A percentile compares a stretch with the other conserved stretches of the same genome.
phyloP scores from a whole-genome alignment of 2,888 invertebrate genomes.

The Listrodromus nycthemerus region DNA sequence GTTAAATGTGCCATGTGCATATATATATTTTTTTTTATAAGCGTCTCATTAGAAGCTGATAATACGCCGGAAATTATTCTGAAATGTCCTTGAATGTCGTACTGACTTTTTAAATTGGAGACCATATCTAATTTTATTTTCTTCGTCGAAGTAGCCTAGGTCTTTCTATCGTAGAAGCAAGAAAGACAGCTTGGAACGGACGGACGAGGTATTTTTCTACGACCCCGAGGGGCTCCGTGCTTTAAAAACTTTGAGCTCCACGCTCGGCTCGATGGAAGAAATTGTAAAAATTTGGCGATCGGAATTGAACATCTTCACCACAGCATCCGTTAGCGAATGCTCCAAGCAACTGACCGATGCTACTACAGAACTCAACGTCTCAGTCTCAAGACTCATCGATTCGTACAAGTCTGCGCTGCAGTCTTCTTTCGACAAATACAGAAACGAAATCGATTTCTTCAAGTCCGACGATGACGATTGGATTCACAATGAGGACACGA shows the following conservation, averaged over 20 bases:
- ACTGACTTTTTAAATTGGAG: too few relatives aligned
- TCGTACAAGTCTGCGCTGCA: constrained; percentile 58
- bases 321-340: constrained; percentile 55
- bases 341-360: constrained; percentile 37
- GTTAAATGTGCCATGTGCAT: too few relatives aligned
- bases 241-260: constrained; percentile 58
- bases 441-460: constrained; percentile 51
- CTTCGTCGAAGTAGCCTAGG: constrained; percentile 16
- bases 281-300: constrained; percentile 52
- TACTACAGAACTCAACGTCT: constrained; percentile 35
- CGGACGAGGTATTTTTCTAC: constrained; percentile 59
- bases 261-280: constrained; percentile 48
- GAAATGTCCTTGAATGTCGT: too few relatives aligned
- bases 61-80: too few relatives aligned
- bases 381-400: constrained; percentile 51
- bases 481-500: constrained; percentile 50
- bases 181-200: constrained; percentile 57
- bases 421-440: constrained; percentile 46
- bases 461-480: constrained; percentile 42
- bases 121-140: background rate
- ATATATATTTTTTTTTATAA: too few relatives aligned
- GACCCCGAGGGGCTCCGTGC: constrained; percentile 58
- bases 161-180: constrained; percentile 44
- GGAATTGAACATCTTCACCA: constrained; percentile 56
- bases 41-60: too few relatives aligned